Base-by-base conservation (phyloP, 2,113 vertebrate genomes). In the Hiodon alosoides region DNA sequence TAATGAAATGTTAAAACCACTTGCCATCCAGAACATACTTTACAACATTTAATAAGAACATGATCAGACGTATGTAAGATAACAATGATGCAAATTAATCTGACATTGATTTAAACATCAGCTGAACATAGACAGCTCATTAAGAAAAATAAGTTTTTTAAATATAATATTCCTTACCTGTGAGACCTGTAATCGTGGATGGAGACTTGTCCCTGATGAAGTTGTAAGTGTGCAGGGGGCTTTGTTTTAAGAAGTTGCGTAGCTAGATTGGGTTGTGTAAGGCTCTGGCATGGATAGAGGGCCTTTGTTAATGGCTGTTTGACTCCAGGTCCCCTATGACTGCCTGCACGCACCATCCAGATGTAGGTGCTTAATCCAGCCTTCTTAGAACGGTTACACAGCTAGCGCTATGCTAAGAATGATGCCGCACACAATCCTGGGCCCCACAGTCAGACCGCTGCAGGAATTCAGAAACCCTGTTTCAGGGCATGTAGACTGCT, bases 281-380 rank as follows among this genome's bases (percentile, higher is more conserved):
- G 70, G 46, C 7, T 71, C 55, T 60, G 69, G 69, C 69, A 46
- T 60, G 70, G 55, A 71, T 59, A 71, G 61, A 62, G 48, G 48
- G 8, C 59, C 17, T 72, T 17, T 72, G 57, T 72, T 66, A 75
- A 75, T 67, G 47, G 53, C 73, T 46, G 13, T 48, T 74, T 75
- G 73, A 65, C 64, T 67, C 54, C 4, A 0, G 46, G 52, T 75
- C 54, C 64, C 73, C 14, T 3, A 59, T 58, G 73, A 46, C 73
- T 54, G 64, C 46, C 73, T 48, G 65, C 62, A 67, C 8, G 73
- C 55, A 75, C 64, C 31, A 57, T 67, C 73, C 73, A 75, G 73
- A 62, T 75, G 73, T 62, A 68, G 67, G 7, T 58, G 73, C 46
- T 75, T 75, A 67, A 75, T 75, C 65, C 65, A 53, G 58, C 54